Conservation (phyloP, 2,797 vertebrate genomes). For the Carcharodon carcharias region DNA sequence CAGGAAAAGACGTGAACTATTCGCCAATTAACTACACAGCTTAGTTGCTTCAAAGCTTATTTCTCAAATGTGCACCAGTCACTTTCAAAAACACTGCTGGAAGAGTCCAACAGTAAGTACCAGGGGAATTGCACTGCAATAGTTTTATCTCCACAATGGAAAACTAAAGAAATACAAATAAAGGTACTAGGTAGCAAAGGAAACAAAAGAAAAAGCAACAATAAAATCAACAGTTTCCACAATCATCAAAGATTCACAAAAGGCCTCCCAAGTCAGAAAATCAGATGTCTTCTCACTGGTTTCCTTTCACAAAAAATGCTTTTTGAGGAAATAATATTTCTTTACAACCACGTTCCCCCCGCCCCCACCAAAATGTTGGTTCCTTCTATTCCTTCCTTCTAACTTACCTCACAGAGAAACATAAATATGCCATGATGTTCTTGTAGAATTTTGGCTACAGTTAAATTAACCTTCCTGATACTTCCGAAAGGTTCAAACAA, state of each 20-base stretch:
- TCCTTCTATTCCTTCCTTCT: background rate
- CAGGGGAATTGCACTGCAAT: background rate
- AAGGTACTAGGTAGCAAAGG: background rate
- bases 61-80: background rate
- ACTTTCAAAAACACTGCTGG: background rate
- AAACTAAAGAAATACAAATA: background rate
- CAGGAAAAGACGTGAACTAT: background rate
- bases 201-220: background rate
- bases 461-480: conserved; percentile 68
- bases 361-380: too few species aligned
- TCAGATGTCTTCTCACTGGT: background rate
- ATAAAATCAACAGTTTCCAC: background rate
- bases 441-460: conserved; percentile 79
- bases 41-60: background rate
- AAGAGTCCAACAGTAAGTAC: background rate
- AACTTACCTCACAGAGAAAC: conserved; percentile 88
- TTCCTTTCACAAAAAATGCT: background rate
- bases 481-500: conserved; percentile 76
- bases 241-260: background rate
- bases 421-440: conserved; percentile 91
- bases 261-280: background rate
- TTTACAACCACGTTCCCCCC: background rate
- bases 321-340: background rate
- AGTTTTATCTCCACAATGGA: background rate
- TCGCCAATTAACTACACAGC: conserved; percentile 17